A percentile compares a stretch with the other conserved stretches of the same genome.
phyloP scores from a whole-genome alignment of 1,140 invertebrate species.

The Fopius arisanus region DNA sequence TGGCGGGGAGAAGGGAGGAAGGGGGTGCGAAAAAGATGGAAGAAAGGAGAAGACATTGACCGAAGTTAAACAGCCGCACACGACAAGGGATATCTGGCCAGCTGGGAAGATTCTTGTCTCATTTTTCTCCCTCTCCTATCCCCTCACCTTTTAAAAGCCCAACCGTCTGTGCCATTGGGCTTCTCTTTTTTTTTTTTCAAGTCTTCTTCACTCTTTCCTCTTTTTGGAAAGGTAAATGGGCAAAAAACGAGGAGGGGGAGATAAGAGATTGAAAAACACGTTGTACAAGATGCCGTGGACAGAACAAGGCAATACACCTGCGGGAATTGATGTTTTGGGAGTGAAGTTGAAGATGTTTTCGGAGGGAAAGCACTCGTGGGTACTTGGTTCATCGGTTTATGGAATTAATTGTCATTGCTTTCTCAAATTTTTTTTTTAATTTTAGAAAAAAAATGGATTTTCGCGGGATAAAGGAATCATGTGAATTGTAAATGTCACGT shows the following conservation, averaged over 20 bases:
- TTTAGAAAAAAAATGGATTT: too few relatives aligned
- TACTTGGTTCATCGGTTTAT: too few relatives aligned
- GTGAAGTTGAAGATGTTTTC: not conserved
- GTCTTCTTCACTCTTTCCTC: not conserved
- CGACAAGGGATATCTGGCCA: conserved; percentile 52
- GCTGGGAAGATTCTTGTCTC: conserved; percentile 50
- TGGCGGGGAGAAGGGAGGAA: conserved; percentile 4
- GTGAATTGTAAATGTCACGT: too few relatives aligned
- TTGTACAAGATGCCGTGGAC: conserved; percentile 10
- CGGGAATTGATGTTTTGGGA: not conserved
- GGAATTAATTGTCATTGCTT: too few relatives aligned
- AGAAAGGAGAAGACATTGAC: conserved; percentile 62
- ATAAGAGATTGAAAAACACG: conserved; percentile 4
- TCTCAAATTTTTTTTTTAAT: too few relatives aligned
- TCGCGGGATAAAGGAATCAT: too few relatives aligned
- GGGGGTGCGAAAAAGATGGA: conserved; percentile 41
- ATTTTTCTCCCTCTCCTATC: not conserved
- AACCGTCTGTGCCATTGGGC: conserved; percentile 32
- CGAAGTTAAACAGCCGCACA: conserved; percentile 57
- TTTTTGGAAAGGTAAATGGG: not conserved
- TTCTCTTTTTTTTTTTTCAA: conserved; percentile 14
- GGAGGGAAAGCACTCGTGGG: not conserved
- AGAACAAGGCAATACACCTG: conserved; percentile 11
- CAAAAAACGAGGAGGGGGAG: not conserved
- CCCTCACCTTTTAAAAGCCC: not conserved